These are phyloP conservation scores for Silvanus unidentatus DNA, from an alignment of 2,888 invertebrate genomes.

Conservation along the genomic window DNA sequence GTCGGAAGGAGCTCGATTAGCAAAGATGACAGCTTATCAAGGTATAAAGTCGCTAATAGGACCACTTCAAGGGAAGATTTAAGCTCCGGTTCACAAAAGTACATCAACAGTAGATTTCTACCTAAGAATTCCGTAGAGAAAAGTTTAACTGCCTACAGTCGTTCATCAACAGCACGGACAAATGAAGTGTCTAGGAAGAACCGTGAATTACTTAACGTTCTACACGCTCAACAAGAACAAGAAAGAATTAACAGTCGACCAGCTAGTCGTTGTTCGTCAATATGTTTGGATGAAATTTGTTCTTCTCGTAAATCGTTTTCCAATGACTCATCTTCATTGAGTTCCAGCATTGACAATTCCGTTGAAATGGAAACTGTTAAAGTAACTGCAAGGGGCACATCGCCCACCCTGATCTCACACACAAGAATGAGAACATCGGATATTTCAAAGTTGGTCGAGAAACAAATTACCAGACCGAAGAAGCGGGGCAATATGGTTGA, in stretches of 20 bases:
- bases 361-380: slow-evolving; percentile 50
- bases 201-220: slow-evolving; percentile 39
- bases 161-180: slow-evolving; percentile 36
- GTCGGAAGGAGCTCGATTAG: slow-evolving; percentile 14
- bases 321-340: slow-evolving; percentile 8
- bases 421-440: slow-evolving; percentile 64
- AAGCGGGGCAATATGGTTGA: slow-evolving; percentile 54
- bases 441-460: slow-evolving; percentile 66
- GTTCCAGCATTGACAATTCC: slow-evolving; percentile 18
- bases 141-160: slow-evolving; percentile 42
- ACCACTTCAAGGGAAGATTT: slow-evolving; percentile 39
- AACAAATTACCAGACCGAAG: slow-evolving; percentile 58
- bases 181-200: slow-evolving; percentile 43
- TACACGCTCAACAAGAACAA: slow-evolving; percentile 39
- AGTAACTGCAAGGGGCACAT: slow-evolving; percentile 70
- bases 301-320: slow-evolving; percentile 10
- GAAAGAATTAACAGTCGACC: slow-evolving; percentile 35
- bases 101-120: slow-evolving; percentile 44
- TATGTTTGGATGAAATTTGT: slow-evolving; percentile 30
- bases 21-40: slow-evolving; percentile 22
- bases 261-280: slow-evolving; percentile 38
- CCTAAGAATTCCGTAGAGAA: slow-evolving; percentile 45
- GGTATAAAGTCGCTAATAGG: slow-evolving; percentile 22
- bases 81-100: slow-evolving; percentile 36
- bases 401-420: slow-evolving; percentile 59